Conservation (phyloP, 2,113 vertebrate species). For the Callospermophilus lateralis region DNA sequence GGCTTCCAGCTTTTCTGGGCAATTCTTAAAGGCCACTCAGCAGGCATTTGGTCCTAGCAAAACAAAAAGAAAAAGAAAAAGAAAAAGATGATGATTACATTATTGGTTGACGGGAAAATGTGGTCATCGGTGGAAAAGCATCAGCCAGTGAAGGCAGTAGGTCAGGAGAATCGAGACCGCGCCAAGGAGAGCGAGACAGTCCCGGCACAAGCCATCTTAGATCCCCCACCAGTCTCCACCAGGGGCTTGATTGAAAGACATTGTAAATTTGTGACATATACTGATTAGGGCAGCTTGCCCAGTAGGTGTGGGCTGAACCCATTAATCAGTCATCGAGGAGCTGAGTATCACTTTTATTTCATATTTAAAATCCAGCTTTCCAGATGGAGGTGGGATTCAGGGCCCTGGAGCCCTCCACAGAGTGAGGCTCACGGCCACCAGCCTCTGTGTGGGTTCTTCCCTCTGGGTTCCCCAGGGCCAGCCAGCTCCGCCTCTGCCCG, state of each 20-base stretch:
- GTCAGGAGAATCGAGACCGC: not conserved
- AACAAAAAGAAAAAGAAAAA: not conserved
- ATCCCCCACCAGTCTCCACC: not conserved
- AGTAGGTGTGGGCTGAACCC: not conserved
- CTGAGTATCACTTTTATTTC: not conserved
- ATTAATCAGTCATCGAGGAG: not conserved
- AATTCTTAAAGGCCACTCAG: not conserved
- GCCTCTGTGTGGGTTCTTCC: not conserved
- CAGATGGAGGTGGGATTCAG: not conserved
- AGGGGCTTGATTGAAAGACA: not conserved
- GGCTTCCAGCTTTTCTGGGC: not conserved
- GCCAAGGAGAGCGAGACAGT: not conserved
- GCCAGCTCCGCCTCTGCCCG: constrained; percentile 20
- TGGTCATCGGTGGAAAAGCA: not conserved
- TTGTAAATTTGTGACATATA: not conserved
- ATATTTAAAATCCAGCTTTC: constrained; percentile 10
- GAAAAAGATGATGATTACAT: not conserved
- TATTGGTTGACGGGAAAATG: not conserved
- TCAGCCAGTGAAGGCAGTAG: not conserved
- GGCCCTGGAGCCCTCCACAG: not conserved
- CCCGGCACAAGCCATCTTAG: not conserved
- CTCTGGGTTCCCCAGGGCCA: not conserved
- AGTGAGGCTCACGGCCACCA: constrained; percentile 51
- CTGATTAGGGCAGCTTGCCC: not conserved
- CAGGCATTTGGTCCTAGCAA: not conserved